Base-by-base conservation (phyloP, 2,113 vertebrate genomes). In the Sciurus niger region DNA sequence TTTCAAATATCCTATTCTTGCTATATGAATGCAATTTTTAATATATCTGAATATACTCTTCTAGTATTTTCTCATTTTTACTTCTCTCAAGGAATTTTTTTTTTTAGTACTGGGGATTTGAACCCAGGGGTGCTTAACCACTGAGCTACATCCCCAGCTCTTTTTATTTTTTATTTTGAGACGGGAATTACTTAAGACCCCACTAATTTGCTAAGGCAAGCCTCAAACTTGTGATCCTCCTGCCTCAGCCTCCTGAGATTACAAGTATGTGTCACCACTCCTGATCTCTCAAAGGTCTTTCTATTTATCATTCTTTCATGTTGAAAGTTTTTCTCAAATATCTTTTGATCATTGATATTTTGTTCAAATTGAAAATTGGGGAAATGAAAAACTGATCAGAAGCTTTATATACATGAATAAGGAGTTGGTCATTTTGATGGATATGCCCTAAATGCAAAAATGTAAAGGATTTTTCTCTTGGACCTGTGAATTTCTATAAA, bases 271-370 rank as follows among this genome's bases (percentile, higher is more conserved):
- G 24, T 28, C 24, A 63, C 8, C 8, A 3, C 24, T 82, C 46
- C 20, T 63, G 24, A 6, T 46, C 22, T 74, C 22, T 25, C 2
- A 68, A 40, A 16, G 17, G 34, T 70, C n/a, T 85, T n/a, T 74
- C 37, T 74, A 32, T 76, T 63, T 70, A 37, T 76, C 46, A 86
- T 83, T 46, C 25, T 93, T 63, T 86, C 34, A 70, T 58, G 37
- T 58, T 79, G 46, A 91, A 79, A 87, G 58, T 46, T 90, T 63
- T 90, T 51, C 30, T 87, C 68, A 95, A 82, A 82, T 90, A 93
- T 85, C 28, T 94, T 17, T 25, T 53, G 72, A 70, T 48, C 68
- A 77, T 8, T 95, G 43, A 79, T 94, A 46, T 55, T 78, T 86
- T 89, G 53, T 70, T 93, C 40, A 93, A 28, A 82, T 76, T 34